A percentile compares a stretch with the other conserved stretches of the same genome.
These are phyloP conservation scores for Sisor rabdophorus DNA, from an alignment of 2,113 vertebrate species.

Conservation along the genomic window DNA sequence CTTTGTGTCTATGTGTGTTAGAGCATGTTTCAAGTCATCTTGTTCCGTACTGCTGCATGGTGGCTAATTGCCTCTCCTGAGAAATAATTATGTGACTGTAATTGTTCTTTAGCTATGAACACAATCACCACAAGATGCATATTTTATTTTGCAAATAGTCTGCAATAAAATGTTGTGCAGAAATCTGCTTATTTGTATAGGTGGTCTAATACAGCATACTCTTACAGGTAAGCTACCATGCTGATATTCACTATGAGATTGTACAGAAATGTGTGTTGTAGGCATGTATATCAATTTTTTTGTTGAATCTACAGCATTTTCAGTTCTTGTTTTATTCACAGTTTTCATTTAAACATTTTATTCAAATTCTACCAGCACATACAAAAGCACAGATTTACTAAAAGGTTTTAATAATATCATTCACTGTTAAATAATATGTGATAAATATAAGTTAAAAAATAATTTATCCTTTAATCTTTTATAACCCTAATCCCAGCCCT, in stretches of 20 bases:
- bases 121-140: conserved; percentile 52
- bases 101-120: conserved; percentile 48
- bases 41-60: conserved; percentile 46
- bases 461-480: too few relatives aligned
- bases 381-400: not conserved
- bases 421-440: not conserved
- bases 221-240: not conserved
- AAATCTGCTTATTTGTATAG: conserved; percentile 15
- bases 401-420: not conserved
- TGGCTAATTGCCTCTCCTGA: conserved; percentile 71
- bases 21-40: conserved; percentile 49
- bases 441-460: not conserved
- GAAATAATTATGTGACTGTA: conserved; percentile 68
- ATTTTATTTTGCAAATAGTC: conserved; percentile 52
- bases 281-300: not conserved
- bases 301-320: not conserved
- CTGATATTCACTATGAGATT: not conserved
- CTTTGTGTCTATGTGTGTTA: conserved; percentile 13
- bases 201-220: not conserved
- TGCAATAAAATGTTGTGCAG: conserved; percentile 58
- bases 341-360: not conserved
- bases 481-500: too few relatives aligned
- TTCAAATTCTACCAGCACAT: not conserved
- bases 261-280: not conserved
- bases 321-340: not conserved